These are phyloP conservation scores for Oreochromis mossambicus DNA, from an alignment of 2,797 vertebrate genomes.

Conservation along the genomic window DNA sequence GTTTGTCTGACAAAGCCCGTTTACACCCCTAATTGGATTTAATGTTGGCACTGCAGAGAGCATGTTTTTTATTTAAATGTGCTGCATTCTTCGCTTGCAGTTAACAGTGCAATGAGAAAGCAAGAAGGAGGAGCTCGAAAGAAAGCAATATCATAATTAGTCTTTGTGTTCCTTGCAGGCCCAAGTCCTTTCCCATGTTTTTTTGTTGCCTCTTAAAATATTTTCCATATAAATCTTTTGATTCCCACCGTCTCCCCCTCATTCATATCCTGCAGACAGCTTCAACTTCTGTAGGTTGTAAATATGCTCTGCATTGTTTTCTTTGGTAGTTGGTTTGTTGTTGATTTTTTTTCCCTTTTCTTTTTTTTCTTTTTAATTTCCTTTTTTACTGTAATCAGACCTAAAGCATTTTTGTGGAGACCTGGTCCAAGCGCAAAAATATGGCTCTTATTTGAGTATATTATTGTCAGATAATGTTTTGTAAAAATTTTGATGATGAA, in stretches of 20 bases:
- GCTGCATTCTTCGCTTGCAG: slow-evolving; percentile 9
- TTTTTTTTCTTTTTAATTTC: slow-evolving; percentile 22
- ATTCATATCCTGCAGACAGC: slow-evolving; percentile 61
- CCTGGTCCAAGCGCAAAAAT: slow-evolving; percentile 79
- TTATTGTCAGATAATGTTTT: slow-evolving; percentile 87
- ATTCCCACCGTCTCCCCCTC: slow-evolving; percentile 50
- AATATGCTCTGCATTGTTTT: slow-evolving; percentile 76
- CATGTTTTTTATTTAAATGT: slow-evolving; percentile 51
- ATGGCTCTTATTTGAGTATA: slow-evolving; percentile 84
- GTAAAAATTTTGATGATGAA: slow-evolving; percentile 87
- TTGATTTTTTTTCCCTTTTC: slow-evolving; percentile 11
- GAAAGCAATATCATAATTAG: slow-evolving; percentile 56
- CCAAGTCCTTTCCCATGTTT: not conserved
- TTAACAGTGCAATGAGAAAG: not conserved
- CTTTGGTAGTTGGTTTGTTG: slow-evolving; percentile 8
- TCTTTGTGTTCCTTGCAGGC: slow-evolving; percentile 25
- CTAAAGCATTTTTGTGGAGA: slow-evolving; percentile 77
- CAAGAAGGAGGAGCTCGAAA: slow-evolving; percentile 17
- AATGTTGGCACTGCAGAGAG: slow-evolving; percentile 50
- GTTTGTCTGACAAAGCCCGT: slow-evolving; percentile 52
- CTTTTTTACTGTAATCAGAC: slow-evolving; percentile 73
- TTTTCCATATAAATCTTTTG: slow-evolving; percentile 28
- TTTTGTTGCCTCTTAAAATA: slow-evolving; percentile 26
- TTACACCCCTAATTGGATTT: slow-evolving; percentile 58
- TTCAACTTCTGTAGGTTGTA: slow-evolving; percentile 73